Base-by-base conservation (phyloP, 2,888 invertebrate species). In the Cetonia aurata region DNA sequence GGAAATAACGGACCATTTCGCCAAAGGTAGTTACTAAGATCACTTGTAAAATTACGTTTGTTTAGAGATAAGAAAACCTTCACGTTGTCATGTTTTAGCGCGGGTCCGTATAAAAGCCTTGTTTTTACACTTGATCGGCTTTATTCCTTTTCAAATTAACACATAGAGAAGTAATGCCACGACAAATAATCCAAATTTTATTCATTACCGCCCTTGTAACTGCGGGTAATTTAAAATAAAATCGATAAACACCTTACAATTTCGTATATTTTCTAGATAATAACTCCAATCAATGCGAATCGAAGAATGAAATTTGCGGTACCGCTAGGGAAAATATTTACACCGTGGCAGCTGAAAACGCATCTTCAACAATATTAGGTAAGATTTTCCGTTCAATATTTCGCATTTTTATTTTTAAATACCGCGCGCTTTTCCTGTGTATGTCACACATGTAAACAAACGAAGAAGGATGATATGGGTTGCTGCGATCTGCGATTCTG, bases 361-460 rank as follows among this genome's bases (percentile, higher is more conserved):
- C 37, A 1, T 17, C 50, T 25, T 15, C 10, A 25, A 12, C 15
- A 8, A n/a, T 41, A 37, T 33, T 50, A 65, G 62, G 62, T 65
- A 37, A 65, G 62, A 19, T 41, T 19, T 42, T 15, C 10, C 8
- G 3, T 42, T 8, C 1, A 4, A 9, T 37, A 37, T 37, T n/a
- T n/a, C 13, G n/a, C 8, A 12, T 12, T 42, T 6, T 13, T 10
- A 12, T n/a, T 6, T 57, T 57, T 57, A 41, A 57, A 57, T 17
- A 19, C 19, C 41, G 42, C 57, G 42, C 57, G 19, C n/a, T 10
- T 42, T 57, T 42, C 17, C 25, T 1, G 1, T 1, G 19, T 12
- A 56, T 37, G 55, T 56, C 55, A 56, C n/a, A 37, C 8, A 56
- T 56, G 55, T 56, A 56, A 56, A 56, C 55, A 56, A 56, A 56